These are phyloP conservation scores for Mesembrinibis cayennensis DNA, from an alignment of 2,113 vertebrate genomes.

Conservation along the genomic window DNA sequence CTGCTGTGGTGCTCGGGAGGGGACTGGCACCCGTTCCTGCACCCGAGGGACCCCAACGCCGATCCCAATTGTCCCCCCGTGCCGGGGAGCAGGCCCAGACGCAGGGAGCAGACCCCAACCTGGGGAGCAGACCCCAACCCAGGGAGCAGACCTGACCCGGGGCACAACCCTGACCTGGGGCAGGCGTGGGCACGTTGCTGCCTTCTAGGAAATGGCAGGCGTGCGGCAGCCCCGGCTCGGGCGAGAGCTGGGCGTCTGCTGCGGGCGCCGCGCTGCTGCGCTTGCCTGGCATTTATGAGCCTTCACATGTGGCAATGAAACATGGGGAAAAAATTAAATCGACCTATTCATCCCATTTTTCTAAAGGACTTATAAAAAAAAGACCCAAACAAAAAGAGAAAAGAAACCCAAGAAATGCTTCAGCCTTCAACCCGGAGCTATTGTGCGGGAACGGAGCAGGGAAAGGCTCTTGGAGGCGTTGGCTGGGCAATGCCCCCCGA, in stretches of 20 bases:
- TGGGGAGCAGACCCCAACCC: background rate
- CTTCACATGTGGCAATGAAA: background rate
- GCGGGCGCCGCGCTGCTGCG: background rate
- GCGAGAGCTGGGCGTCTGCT: background rate
- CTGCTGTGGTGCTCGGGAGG: background rate
- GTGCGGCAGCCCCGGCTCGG: background rate
- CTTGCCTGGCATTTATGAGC: background rate
- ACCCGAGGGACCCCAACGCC: accelerated
- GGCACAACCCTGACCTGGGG: background rate
- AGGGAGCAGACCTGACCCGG: background rate
- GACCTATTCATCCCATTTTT: background rate
- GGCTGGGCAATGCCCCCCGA: background rate
- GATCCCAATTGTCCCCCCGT: accelerated
- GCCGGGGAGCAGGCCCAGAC: background rate
- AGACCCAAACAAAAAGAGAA: background rate
- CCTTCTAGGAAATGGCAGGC: background rate
- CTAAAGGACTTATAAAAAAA: background rate
- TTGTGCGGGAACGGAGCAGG: background rate
- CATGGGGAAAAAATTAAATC: background rate
- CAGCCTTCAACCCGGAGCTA: background rate
- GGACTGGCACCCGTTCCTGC: accelerated
- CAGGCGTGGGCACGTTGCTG: background rate
- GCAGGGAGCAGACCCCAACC: background rate
- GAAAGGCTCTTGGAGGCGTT: background rate
- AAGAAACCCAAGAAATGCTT: background rate